Evolutionary conservation across 2,113 vertebrate species (phyloP).

Genomic region (Ariopsis seemanni): DNA sequence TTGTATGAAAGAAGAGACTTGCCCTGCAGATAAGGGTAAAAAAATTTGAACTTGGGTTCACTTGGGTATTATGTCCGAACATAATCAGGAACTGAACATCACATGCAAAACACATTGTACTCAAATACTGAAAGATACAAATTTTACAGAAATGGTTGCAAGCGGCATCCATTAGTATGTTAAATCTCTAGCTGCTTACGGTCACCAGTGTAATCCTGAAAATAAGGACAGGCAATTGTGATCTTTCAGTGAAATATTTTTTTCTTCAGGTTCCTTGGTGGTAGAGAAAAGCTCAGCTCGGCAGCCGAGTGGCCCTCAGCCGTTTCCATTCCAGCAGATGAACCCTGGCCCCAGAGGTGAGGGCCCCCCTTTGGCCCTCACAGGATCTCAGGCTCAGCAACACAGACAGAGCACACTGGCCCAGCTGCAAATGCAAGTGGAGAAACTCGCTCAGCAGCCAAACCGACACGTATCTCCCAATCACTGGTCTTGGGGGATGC

Average conservation of each 20-base stretch:
- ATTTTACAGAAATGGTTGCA: background rate
- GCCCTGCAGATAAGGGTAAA: background rate
- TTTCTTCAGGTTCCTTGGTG: slow-evolving; percentile 67
- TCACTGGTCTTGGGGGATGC: slow-evolving; percentile 72
- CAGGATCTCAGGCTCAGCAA: slow-evolving; percentile 51
- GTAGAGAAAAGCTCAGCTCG: slow-evolving; percentile 68
- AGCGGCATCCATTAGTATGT: background rate
- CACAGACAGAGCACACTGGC: slow-evolving; percentile 75
- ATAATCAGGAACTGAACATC: background rate
- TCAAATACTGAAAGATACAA: background rate
- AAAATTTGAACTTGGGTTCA: background rate
- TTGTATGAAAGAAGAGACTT: background rate
- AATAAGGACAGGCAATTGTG: background rate
- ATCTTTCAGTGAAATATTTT: background rate
- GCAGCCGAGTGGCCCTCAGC: slow-evolving; percentile 55
- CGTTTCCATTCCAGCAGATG: slow-evolving; percentile 59
- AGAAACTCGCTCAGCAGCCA: slow-evolving; percentile 75
- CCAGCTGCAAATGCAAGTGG: slow-evolving; percentile 80
- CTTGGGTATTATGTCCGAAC: background rate
- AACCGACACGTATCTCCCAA: slow-evolving; percentile 68
- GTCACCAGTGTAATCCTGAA: background rate
- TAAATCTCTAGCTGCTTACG: background rate
- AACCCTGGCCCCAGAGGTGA: slow-evolving; percentile 64
- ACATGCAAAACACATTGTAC: background rate
- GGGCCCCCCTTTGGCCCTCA: slow-evolving; percentile 50